Conservation (phyloP, 2,888 invertebrate species). For the Rhimphoctona megacephalus region DNA sequence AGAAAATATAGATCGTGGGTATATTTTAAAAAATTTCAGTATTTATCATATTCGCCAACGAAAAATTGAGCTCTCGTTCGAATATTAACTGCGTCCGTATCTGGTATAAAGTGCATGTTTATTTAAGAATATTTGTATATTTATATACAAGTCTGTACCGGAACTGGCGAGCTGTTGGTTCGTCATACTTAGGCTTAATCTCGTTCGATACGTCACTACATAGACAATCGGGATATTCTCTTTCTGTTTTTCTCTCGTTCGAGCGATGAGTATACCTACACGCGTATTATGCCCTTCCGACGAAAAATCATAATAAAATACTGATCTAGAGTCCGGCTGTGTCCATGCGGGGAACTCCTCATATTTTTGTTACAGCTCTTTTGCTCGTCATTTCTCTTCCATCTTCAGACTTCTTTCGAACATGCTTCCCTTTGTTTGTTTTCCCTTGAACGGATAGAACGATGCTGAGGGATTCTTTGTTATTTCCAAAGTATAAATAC, state of each 20-base stretch:
- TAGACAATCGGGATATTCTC: conserved; percentile 38
- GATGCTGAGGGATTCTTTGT: conserved; percentile 44
- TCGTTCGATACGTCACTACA: conserved; percentile 32
- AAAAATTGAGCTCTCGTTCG: no score
- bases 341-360: conserved; percentile 20
- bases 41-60: no score
- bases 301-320: conserved; percentile 51
- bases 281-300: conserved; percentile 42
- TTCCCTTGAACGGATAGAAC: conserved; percentile 33
- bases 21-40: no score
- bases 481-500: conserved; percentile 22
- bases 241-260: neutral
- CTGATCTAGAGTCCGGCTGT: conserved; percentile 44
- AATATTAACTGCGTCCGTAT: no score
- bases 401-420: conserved; percentile 10
- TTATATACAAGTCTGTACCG: conserved; percentile 42
- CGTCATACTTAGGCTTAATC: conserved; percentile 48
- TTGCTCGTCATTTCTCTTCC: conserved; percentile 3
- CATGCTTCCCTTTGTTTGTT: conserved; percentile 49
- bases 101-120: neutral
- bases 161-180: conserved; percentile 44
- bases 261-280: neutral
- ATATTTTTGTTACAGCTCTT: neutral
- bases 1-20: no score
- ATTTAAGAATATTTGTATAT: neutral